phyloP scores from a whole-genome alignment of 2,113 vertebrate genomes.

The Pelecanoides urinatrix region DNA sequence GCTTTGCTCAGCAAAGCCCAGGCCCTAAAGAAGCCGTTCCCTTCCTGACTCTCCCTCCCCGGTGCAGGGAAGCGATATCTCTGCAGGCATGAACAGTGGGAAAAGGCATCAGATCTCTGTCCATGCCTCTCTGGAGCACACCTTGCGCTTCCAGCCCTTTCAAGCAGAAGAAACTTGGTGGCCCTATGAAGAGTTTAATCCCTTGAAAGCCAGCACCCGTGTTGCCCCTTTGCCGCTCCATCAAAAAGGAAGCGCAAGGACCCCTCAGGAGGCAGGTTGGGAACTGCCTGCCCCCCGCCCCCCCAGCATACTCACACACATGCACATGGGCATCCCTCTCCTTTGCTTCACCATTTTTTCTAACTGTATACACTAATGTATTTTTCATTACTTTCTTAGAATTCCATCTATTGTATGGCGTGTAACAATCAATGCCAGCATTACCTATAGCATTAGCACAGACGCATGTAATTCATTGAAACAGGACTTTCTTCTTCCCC shows the following conservation, averaged over 20 bases:
- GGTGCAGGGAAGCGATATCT: not conserved
- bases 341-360: not conserved
- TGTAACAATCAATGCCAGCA: not conserved
- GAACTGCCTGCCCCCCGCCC: not conserved
- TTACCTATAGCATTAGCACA: not conserved
- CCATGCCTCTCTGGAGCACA: not conserved
- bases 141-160: not conserved
- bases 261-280: not conserved
- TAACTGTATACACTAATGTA: not conserved
- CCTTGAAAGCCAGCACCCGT: not conserved
- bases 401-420: not conserved
- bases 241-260: not conserved
- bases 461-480: not conserved
- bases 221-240: not conserved
- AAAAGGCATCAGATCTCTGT: not conserved
- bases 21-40: not conserved
- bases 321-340: not conserved
- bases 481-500: not conserved
- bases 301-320: not conserved
- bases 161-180: not conserved
- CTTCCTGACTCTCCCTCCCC: not conserved
- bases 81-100: not conserved
- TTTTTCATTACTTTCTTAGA: not conserved
- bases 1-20: not conserved
- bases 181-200: not conserved